These are phyloP conservation scores for Dendrolimus pini DNA, from an alignment of 2,888 invertebrate species.

Conservation along the genomic window DNA sequence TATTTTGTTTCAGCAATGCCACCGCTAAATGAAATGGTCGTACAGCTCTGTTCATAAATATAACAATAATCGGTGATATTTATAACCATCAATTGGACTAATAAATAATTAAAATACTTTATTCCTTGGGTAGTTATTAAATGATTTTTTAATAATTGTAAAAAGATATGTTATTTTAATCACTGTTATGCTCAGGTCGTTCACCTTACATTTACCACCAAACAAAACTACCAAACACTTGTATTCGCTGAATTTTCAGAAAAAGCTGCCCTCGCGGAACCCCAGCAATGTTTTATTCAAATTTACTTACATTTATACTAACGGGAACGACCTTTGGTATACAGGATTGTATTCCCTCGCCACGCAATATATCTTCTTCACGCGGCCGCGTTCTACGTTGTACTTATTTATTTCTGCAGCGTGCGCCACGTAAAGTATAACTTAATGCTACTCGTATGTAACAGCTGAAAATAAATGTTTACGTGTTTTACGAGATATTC, in stretches of 20 bases:
- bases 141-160: too few relatives aligned
- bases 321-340: constrained; percentile 70
- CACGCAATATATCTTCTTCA: constrained; percentile 74
- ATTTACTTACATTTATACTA: constrained; percentile 77
- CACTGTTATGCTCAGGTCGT: too few relatives aligned
- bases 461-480: constrained; percentile 2
- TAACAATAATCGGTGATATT: too few relatives aligned
- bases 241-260: constrained; percentile 7
- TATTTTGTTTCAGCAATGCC: too few relatives aligned
- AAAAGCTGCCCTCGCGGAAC: constrained; percentile 27
- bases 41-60: too few relatives aligned
- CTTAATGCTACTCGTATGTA: constrained; percentile 14
- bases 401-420: constrained; percentile 64
- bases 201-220: constrained; percentile 1
- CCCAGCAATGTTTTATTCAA: constrained; percentile 71
- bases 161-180: too few relatives aligned
- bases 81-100: too few relatives aligned
- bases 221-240: constrained; percentile 12
- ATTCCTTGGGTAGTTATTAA: too few relatives aligned
- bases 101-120: too few relatives aligned
- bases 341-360: constrained; percentile 71
- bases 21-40: too few relatives aligned
- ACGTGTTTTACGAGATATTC: too few relatives aligned
- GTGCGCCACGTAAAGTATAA: constrained; percentile 17
- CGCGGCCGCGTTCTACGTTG: constrained; percentile 34